Evolutionary conservation across 2,113 vertebrate genomes (phyloP).

Genomic region (Daubentonia madagascariensis): DNA sequence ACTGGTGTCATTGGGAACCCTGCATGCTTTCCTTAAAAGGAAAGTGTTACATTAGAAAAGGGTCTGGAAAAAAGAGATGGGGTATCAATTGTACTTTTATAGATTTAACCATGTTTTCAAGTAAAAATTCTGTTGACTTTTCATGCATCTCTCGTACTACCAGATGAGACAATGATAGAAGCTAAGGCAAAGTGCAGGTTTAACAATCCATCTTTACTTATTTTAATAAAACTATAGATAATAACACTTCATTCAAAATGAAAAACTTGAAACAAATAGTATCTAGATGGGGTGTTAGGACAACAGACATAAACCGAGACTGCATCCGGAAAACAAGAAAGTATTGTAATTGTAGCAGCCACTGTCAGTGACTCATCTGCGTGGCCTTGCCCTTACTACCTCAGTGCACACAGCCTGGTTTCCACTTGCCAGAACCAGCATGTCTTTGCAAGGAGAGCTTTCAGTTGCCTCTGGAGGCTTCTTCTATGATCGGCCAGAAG

Average conservation of each 20-base stretch:
- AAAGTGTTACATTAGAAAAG: background rate
- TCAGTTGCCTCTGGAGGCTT: background rate
- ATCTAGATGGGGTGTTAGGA: background rate
- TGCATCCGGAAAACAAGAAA: background rate
- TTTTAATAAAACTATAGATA: background rate
- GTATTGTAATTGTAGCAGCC: background rate
- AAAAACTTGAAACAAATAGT: background rate
- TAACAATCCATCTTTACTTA: background rate
- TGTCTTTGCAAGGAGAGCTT: background rate
- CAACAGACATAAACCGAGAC: background rate
- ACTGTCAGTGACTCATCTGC: background rate
- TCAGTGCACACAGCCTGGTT: background rate
- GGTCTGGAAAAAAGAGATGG: background rate
- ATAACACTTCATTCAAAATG: background rate
- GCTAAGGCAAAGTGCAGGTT: background rate
- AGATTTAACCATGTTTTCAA: background rate
- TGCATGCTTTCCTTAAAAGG: background rate
- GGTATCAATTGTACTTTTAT: background rate
- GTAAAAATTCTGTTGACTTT: background rate
- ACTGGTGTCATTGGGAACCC: no score
- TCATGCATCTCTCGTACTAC: background rate
- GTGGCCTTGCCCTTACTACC: no score
- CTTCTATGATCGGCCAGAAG: no score
- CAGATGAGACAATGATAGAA: background rate
- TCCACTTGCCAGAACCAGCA: background rate